phyloP scores from a whole-genome alignment of 1,140 invertebrate genomes.

The Camponotus floridanus region DNA sequence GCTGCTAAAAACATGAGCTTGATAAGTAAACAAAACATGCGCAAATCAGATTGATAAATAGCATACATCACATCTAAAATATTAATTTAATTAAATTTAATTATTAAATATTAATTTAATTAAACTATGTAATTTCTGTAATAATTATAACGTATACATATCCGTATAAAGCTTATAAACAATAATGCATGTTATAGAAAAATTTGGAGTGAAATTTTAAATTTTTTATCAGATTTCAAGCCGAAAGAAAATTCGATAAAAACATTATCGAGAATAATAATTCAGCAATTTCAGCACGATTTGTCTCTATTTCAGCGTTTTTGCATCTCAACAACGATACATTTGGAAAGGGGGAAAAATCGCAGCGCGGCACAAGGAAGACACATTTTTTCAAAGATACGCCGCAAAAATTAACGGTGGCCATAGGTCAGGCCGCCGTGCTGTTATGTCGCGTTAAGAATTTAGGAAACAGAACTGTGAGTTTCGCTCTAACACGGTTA shows the following conservation, averaged over 20 bases:
- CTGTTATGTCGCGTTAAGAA: slow-evolving; percentile 94
- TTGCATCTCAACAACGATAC: slow-evolving; percentile 55
- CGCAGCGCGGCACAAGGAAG: slow-evolving; percentile 89
- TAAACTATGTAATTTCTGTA: not conserved
- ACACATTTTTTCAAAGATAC: slow-evolving; percentile 94
- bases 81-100: not conserved
- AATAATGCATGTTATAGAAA: not conserved
- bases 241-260: not conserved
- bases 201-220: not conserved
- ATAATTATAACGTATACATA: not conserved
- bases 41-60: not conserved
- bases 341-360: slow-evolving; percentile 87
- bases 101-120: not conserved
- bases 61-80: not conserved
- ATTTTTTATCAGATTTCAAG: slow-evolving; percentile 10
- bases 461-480: slow-evolving; percentile 95
- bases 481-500: slow-evolving; percentile 77
- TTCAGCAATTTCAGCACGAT: not conserved
- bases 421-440: slow-evolving; percentile 93
- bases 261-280: not conserved
- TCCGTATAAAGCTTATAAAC: not conserved
- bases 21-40: not conserved
- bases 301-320: slow-evolving; percentile 59
- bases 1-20: not conserved
- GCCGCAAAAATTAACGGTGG: slow-evolving; percentile 92